phyloP scores from a whole-genome alignment of 64 coral and sea anemone species.

The Orbicella faveolata region DNA sequence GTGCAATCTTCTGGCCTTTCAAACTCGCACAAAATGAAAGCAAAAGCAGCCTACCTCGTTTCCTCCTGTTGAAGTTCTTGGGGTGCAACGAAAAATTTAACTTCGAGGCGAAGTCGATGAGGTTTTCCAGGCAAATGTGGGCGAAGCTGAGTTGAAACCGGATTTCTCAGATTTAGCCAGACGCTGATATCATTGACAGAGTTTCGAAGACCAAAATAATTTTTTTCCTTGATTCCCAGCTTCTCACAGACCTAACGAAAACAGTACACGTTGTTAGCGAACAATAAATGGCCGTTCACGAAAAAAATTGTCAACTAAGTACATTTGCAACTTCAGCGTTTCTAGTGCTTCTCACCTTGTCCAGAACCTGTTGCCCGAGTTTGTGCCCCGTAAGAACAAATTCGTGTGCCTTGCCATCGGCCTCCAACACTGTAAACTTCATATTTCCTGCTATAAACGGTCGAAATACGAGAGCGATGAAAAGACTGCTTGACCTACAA shows the following conservation, averaged over 20 bases:
- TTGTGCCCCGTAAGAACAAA: conserved; percentile 64
- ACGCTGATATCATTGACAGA: conserved; percentile 76
- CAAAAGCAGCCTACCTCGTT: conserved; percentile 61
- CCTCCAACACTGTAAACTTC: conserved; percentile 57
- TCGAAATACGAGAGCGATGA: not conserved
- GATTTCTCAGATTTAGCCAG: conserved; percentile 98
- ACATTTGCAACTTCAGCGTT: conserved; percentile 15
- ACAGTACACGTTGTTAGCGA: not conserved
- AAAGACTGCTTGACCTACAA: conserved; percentile 11
- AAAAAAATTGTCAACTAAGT: not conserved
- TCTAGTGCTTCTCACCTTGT: conserved; percentile 60
- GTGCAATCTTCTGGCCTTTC: not conserved
- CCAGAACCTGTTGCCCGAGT: conserved; percentile 71
- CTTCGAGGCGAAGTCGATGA: conserved; percentile 95
- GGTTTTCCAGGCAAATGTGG: conserved; percentile 96
- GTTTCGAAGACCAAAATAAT: conserved; percentile 94
- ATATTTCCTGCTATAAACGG: conserved; percentile 28
- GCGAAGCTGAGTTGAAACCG: conserved; percentile 85
- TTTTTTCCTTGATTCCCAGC: conserved; percentile 87
- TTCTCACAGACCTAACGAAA: conserved; percentile 77
- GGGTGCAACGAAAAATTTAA: conserved; percentile 95
- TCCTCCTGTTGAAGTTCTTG: conserved; percentile 99
- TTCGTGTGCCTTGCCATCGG: conserved; percentile 55
- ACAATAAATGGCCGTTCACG: not conserved
- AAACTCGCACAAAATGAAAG: not conserved